Conservation (phyloP, 2,888 invertebrate genomes). For the Suillia variegata region DNA sequence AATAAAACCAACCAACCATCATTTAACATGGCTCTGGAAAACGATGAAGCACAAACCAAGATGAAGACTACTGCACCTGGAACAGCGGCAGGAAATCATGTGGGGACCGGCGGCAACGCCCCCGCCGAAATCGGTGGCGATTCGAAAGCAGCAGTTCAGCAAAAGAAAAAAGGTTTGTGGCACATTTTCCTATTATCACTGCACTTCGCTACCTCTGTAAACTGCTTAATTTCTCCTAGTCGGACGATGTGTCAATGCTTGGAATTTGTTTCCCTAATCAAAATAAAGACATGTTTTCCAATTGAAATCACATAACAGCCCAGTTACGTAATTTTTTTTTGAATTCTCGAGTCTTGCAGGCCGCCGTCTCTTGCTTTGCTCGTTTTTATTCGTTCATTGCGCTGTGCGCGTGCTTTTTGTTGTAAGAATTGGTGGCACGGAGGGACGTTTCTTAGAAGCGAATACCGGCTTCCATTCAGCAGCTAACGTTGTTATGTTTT, state of each 20-base stretch:
- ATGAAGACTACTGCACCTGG: not conserved
- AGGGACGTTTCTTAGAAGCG: too few species aligned
- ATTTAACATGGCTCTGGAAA: slow-evolving; percentile 24
- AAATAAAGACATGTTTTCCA: too few species aligned
- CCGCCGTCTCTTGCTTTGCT: not conserved
- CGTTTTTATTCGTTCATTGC: not conserved
- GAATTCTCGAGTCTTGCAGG: not conserved
- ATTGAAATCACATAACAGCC: slow-evolving; percentile 35
- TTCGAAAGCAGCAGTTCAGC: slow-evolving; percentile 32
- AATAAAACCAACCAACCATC: too few species aligned
- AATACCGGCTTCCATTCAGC: too few species aligned
- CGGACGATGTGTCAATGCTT: too few species aligned
- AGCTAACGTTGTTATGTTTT: slow-evolving; percentile 30
- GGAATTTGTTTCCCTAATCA: too few species aligned
- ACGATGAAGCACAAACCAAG: slow-evolving; percentile 15
- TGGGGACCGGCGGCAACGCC: slow-evolving; percentile 27
- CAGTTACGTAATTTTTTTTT: slow-evolving; percentile 34
- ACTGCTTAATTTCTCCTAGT: too few species aligned
- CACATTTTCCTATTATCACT: not conserved
- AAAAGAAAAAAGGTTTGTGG: slow-evolving; percentile 54
- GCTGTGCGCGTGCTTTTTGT: too few species aligned
- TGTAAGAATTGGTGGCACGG: too few species aligned
- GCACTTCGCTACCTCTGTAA: too few species aligned
- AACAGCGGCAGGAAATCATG: not conserved
- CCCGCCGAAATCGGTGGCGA: slow-evolving; percentile 33